Conservation (phyloP, 2,113 vertebrate genomes). For the Zosterops japonicus region DNA sequence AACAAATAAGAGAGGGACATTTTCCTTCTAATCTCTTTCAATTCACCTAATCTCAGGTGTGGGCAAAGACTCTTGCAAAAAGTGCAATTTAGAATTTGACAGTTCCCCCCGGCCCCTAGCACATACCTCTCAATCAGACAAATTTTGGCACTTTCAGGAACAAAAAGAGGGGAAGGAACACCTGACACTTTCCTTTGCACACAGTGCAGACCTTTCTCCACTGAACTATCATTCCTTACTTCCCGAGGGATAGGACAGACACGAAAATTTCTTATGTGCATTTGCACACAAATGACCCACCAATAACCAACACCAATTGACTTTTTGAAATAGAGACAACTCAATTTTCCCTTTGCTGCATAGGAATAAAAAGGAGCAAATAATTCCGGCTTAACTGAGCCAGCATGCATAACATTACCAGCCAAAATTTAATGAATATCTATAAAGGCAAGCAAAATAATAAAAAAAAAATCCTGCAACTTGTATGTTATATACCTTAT, state of each 20-base stretch:
- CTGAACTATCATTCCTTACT: neutral
- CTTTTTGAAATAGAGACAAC: neutral
- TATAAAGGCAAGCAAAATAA: neutral
- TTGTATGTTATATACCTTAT: neutral
- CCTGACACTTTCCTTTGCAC: neutral
- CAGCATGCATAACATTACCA: neutral
- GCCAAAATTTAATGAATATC: neutral
- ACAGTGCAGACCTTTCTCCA: neutral
- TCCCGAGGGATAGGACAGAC: neutral
- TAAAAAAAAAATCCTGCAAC: neutral
- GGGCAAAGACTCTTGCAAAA: neutral
- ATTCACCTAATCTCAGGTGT: neutral
- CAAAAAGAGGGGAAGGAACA: neutral
- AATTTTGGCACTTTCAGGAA: neutral
- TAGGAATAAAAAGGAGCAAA: neutral
- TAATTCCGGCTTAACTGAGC: neutral
- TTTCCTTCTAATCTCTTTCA: conserved; percentile 6
- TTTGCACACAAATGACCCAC: neutral
- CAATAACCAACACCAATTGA: neutral
- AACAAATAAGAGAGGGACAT: neutral
- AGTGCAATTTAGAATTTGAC: neutral
- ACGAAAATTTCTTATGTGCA: neutral
- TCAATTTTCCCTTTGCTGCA: neutral
- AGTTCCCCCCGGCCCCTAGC: rapidly evolving
- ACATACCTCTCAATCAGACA: neutral